phyloP scores from a whole-genome alignment of 2,113 vertebrate genomes.

The Apteryx owenii region DNA sequence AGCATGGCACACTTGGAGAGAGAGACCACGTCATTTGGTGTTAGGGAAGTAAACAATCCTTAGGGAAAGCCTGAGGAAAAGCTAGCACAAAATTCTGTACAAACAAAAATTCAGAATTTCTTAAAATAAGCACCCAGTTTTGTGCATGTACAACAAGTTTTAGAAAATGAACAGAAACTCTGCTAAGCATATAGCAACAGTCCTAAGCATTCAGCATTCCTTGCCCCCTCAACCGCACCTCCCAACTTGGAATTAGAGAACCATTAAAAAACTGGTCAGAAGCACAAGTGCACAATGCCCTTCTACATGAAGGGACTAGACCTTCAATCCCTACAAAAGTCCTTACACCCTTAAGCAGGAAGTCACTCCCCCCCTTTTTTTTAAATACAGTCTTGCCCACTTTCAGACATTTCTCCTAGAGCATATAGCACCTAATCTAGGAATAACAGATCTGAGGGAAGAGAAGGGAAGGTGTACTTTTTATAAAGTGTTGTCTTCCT shows the following conservation, averaged over 20 bases:
- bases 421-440: background rate
- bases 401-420: background rate
- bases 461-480: background rate
- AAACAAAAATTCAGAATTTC: background rate
- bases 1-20: accelerated
- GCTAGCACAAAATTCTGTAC: background rate
- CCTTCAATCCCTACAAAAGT: background rate
- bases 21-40: background rate
- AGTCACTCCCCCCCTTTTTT: background rate
- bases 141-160: background rate
- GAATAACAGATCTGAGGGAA: background rate
- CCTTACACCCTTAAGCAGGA: background rate
- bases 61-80: background rate
- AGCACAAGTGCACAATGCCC: accelerated
- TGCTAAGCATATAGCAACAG: background rate
- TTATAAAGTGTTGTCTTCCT: background rate
- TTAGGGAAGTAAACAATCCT: background rate
- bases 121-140: background rate
- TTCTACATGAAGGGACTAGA: background rate
- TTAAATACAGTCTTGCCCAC: too few relatives aligned
- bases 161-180: background rate
- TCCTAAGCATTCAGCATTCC: background rate
- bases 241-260: background rate
- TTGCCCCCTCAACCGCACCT: background rate
- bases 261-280: background rate